Base-by-base conservation (phyloP, 2,888 invertebrate genomes). In the Pyrochroa serraticornis region DNA sequence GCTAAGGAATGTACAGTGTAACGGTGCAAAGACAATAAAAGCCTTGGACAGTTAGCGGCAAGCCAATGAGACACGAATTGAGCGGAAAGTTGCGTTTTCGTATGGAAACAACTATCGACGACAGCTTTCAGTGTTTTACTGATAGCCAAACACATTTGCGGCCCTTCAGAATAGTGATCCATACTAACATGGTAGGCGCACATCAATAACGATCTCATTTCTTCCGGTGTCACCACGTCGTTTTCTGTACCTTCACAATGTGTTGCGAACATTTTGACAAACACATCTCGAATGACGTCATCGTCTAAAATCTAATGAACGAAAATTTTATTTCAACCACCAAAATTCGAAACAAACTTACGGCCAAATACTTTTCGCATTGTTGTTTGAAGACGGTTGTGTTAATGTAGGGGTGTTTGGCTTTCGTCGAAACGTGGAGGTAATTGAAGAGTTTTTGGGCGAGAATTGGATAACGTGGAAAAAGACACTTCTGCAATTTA, bases 21-120 rank as follows among this genome's bases (percentile, higher is more conserved):
- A 46, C 77, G 65, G 77, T 94, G 93, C 14, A 93, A 82, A 2
- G 92, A 88, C 53, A 89, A 82, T 37, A 93, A 83, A 37, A 93
- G 81, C 38, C 92, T 82, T 36, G 90, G 91, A 58, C 90, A 88
- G 80, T 94, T 88, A 62, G 88, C 86, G 70, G 87, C 86, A 14
- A 93, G 82, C 93, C 93, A 94, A 74, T 92, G 91, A 47, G 87
- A 86, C 56, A 93, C 88, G 75, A 86, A 93, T 57, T 88, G 88
- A 13, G 87, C 81, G 46, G 91, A 91, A 65, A 93, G 84, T 43
- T 83, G 82, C 58, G 86, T 85, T 77, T 92, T 91, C 30, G 87
- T 87, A 76, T 92, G 91, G 80, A 92, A 93, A 75, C 93, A 93
- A 10, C 92, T 89, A 67, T 86, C 85, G 46, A 89, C 85, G 33